phyloP scores from a whole-genome alignment of 2,113 vertebrate genomes.

The Clarias gariepinus region DNA sequence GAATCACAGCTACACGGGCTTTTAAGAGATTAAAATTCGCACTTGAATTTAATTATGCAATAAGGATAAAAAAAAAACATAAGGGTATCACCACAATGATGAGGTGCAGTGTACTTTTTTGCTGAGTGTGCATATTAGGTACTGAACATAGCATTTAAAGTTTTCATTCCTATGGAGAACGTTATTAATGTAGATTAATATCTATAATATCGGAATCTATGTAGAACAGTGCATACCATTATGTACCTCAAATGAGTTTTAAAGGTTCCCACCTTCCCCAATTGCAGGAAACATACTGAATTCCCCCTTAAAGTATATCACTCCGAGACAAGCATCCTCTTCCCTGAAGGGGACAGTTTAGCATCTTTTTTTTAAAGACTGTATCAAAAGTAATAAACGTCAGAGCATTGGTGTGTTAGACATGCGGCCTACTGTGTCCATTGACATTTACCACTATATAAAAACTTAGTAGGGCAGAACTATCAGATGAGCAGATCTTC shows the following conservation, averaged over 20 bases:
- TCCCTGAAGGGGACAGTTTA: not conserved
- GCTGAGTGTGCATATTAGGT: not conserved
- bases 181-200: no score
- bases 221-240: not conserved
- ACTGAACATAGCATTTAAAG: not conserved
- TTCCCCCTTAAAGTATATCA: not conserved
- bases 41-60: no score
- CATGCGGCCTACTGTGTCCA: conserved; percentile 36
- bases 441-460: conserved; percentile 53
- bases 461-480: conserved; percentile 42
- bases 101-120: not conserved
- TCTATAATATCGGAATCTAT: no score
- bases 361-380: not conserved
- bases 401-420: not conserved
- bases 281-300: not conserved
- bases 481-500: conserved; percentile 45
- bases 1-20: conserved; percentile 39
- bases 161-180: no score
- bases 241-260: not conserved
- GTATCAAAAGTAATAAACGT: not conserved
- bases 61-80: not conserved
- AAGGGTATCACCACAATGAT: not conserved
- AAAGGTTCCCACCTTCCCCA: not conserved
- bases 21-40: conserved; percentile 45
- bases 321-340: not conserved